Base-by-base conservation (phyloP, 2,888 invertebrate genomes). In the Drosophila koepferae region DNA sequence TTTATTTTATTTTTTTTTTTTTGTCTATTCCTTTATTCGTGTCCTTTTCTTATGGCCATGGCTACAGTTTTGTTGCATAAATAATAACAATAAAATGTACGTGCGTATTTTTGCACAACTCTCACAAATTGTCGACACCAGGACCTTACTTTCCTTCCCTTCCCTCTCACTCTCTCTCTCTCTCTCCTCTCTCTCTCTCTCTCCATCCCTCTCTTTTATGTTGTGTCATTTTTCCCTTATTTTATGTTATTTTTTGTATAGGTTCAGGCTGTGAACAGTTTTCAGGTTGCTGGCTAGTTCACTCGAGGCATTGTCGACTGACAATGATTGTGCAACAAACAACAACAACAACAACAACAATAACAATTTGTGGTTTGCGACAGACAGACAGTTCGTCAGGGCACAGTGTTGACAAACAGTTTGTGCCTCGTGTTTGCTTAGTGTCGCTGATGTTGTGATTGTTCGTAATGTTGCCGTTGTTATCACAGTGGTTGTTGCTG, bases 81-180 rank as follows among this genome's bases (percentile, higher is more conserved):
- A 86, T 83, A 79, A 86, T 79, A 86, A 81, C 86, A 86, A 83
- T 86, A 77, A 83, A 83, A 77, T 81, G 61, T 81, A 72, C 77
- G 77, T 80, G 73, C 56, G 80, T 73, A 79, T 73, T 76, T 80
- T 76, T 64, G 73, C 54, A 75, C 79, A 67, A 41, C 49, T 65
- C 53, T 64, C 73, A 61, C 81, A 83, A 83, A 81, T 83, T 81
- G 82, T 74, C 76, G 66, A 69, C 69, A 73, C 51, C 72, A 80
- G 82, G 46, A 49, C 49, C 34, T 18, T 49, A 7, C 49, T 49
- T 31, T 34, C 64, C 51, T 63, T 63, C 44, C 63, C 41, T 59
- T 34, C n/a, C n/a, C n/a, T n/a, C n/a, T 54, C 5, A 4, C 5
- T 38, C 14, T 14, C 38, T 38, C 3, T 12, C 36, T 34, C 28